Evolutionary conservation across 1,140 invertebrate genomes (phyloP).

Genomic region (Subanguina moxae): DNA sequence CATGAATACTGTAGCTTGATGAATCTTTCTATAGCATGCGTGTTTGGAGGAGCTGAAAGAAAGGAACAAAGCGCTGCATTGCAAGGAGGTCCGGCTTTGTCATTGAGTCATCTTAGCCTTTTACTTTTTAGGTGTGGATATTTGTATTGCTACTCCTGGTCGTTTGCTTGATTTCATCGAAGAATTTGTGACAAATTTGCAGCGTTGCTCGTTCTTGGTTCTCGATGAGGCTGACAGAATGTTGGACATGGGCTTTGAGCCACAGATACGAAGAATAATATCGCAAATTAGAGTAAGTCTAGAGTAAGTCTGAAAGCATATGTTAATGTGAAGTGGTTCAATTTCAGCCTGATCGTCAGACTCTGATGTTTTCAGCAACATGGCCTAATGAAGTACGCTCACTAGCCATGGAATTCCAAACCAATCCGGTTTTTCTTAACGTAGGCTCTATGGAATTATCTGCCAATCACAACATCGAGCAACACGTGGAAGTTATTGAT

Average conservation of each 20-base stretch:
- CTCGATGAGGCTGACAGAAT: conserved; percentile 97
- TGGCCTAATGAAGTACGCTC: conserved; percentile 93
- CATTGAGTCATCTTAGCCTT: neutral
- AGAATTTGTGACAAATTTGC: conserved; percentile 77
- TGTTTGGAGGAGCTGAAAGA: conserved; percentile 75
- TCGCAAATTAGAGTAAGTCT: conserved; percentile 76
- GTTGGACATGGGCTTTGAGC: conserved; percentile 99
- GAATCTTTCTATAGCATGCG: conserved; percentile 80
- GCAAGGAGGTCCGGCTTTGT: conserved; percentile 65
- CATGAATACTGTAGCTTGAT: conserved; percentile 79
- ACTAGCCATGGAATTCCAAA: conserved; percentile 86
- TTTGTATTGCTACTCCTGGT: conserved; percentile 93
- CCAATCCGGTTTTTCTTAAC: conserved; percentile 84
- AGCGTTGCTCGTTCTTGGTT: conserved; percentile 85
- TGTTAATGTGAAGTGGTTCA: conserved; percentile 12
- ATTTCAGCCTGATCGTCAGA: conserved; percentile 76
- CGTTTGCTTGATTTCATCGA: conserved; percentile 91
- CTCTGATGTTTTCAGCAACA: conserved; percentile 95
- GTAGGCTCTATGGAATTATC: conserved; percentile 84
- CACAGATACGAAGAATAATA: conserved; percentile 93
- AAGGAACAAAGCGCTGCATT: conserved; percentile 72
- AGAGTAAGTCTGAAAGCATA: conserved; percentile 69
- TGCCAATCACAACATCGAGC: conserved; percentile 90
- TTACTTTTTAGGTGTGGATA: conserved; percentile 77
- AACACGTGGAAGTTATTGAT: conserved; percentile 52